Evolutionary conservation across 2,113 vertebrate genomes (phyloP).

Genomic region (Pseudopodoces humilis): DNA sequence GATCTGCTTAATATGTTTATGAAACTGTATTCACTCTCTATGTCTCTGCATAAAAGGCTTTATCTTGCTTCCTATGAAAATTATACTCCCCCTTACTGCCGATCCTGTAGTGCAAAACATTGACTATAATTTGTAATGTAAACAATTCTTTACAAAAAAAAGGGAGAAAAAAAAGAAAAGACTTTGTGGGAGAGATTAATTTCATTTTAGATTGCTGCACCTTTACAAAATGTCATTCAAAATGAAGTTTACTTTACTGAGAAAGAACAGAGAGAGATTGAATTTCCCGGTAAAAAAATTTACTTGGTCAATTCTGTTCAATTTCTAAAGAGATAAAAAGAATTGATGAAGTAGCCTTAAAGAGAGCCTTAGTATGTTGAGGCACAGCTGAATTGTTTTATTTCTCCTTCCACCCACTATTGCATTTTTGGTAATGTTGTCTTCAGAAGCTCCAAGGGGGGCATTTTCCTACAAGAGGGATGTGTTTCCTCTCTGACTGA

Average conservation of each 20-base stretch:
- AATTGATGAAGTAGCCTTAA: neutral
- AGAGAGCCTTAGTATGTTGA: neutral
- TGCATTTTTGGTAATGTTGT: neutral
- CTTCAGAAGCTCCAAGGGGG: neutral
- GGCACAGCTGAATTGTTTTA: neutral
- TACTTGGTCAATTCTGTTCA: neutral
- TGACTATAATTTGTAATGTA: neutral
- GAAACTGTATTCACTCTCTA: neutral
- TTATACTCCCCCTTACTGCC: neutral
- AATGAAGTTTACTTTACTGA: neutral
- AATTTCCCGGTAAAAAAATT: neutral
- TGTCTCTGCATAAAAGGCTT: neutral
- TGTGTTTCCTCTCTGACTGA: neutral
- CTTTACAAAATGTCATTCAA: neutral
- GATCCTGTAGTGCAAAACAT: neutral
- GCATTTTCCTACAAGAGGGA: neutral
- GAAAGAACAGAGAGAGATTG: neutral
- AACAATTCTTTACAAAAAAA: neutral
- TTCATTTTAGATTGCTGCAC: neutral
- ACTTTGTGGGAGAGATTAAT: neutral
- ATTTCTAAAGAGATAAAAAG: neutral
- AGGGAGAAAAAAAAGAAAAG: neutral
- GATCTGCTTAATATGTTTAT: neutral
- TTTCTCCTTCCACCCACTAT: neutral
- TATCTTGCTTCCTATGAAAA: neutral